Conservation (phyloP, 2,113 vertebrate species). For the Thalassarche chlororhynchos region DNA sequence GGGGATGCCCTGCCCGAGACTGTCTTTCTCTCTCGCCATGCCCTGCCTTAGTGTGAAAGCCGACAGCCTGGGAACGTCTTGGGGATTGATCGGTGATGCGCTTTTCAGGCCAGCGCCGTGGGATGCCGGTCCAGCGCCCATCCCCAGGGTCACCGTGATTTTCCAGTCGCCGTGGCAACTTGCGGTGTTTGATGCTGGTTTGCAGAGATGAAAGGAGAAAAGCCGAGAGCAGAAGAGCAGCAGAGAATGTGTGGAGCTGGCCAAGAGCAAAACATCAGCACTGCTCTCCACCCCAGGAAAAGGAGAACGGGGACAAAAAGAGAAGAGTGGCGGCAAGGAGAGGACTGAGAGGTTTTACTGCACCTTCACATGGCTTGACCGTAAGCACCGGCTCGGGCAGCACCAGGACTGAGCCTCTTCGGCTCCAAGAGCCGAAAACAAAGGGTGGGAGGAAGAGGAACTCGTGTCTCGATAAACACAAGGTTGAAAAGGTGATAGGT, state of each 20-base stretch:
- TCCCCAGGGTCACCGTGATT: rapidly evolving
- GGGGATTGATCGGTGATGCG: rapidly evolving
- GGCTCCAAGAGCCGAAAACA: neutral
- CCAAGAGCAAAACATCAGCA: neutral
- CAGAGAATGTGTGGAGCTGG: neutral
- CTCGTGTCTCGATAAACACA: slow-evolving; percentile 62
- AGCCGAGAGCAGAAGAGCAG: rapidly evolving
- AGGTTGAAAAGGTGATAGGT: slow-evolving; percentile 49
- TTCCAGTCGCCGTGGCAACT: neutral
- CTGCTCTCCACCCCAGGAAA: rapidly evolving
- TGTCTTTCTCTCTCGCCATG: neutral
- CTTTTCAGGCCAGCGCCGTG: neutral
- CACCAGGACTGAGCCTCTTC: neutral
- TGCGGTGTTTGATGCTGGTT: neutral
- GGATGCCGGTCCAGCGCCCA: neutral
- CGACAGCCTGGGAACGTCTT: rapidly evolving
- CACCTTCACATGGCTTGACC: neutral
- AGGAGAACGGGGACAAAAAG: neutral
- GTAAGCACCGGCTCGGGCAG: neutral
- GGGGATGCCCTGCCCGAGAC: neutral
- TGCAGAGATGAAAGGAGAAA: neutral
- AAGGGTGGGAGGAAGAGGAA: slow-evolving; percentile 52
- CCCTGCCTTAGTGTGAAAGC: neutral
- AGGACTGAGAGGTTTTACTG: neutral
- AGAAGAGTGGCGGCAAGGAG: neutral